Base-by-base conservation (phyloP, 1,140 invertebrate genomes). In the Drosophila pallidifrons region DNA sequence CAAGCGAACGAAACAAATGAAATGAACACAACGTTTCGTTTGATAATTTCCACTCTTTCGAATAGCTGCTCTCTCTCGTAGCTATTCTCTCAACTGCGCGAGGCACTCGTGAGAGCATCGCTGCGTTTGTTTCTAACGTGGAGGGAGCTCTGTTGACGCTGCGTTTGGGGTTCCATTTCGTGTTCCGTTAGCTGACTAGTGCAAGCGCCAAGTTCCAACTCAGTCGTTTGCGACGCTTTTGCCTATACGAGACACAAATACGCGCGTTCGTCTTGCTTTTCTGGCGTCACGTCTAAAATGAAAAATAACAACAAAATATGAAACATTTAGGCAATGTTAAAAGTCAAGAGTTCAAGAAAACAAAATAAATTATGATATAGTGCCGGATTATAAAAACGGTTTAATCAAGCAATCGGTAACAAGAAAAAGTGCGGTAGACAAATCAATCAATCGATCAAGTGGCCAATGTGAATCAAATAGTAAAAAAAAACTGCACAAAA, bases 201-300 rank as follows among this genome's bases (percentile, higher is more conserved):
- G 55, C 70, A 73, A 59, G 16, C 63, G 41, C 47, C 55, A 38
- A 68, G 65, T 68, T 74, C 41, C 58, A 63, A 54, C 79, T 87
- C 77, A 87, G 85, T 87, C 77, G 73, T 66, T 83, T 83, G 66
- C 67, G 83, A 82, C 76, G 79, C 68, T 76, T 82, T 87, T 82
- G 64, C 64, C 41, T 69, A 67, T 52, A 71, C 72, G 73, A 69
- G 75, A 72, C 66, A 32, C 54, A 20, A 46, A 65, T 76, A 75
- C 49, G 74, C 60, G 55, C 45, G 54, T 30, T 54, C 64, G 46
- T 32, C 41, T 74, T 54, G 70, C 54, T 16, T 61, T 61, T 41
- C 47, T 49, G 13, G 55, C 46, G 43, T 45, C 28, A 30, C 68
- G 52, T 51, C 10, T 32, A 20, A n/a, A 75, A 51, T 63, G 52